Evolutionary conservation across 2,113 vertebrate genomes (phyloP).

Genomic region (Morphnarchus princeps): DNA sequence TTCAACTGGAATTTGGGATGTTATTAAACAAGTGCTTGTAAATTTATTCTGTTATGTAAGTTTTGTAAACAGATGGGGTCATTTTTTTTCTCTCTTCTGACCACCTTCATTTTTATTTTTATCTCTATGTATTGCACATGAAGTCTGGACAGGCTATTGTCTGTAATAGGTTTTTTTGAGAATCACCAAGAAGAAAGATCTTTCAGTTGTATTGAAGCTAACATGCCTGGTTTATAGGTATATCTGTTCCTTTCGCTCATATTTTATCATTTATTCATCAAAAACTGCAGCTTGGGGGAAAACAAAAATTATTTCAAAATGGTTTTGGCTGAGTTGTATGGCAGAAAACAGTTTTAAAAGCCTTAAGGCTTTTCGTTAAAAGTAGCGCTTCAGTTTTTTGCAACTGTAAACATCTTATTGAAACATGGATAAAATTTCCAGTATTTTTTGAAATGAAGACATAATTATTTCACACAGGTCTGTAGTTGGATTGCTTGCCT

Average conservation of each 20-base stretch:
- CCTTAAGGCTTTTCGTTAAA: background rate
- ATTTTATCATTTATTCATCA: slow-evolving; percentile 27
- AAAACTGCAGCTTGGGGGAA: background rate
- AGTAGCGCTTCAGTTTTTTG: background rate
- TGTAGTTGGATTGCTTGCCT: background rate
- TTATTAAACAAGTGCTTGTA: background rate
- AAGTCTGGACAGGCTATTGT: background rate
- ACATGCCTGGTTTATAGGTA: background rate
- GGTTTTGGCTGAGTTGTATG: background rate
- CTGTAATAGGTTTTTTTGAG: background rate
- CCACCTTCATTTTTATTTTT: background rate
- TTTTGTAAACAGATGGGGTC: background rate
- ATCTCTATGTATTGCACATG: background rate
- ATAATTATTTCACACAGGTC: background rate
- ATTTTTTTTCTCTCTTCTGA: background rate
- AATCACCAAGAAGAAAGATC: background rate
- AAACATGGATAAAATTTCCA: background rate
- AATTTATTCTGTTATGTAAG: background rate
- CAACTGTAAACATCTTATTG: background rate
- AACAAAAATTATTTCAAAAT: background rate
- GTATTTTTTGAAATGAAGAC: background rate
- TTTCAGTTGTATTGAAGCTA: background rate
- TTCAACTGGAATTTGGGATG: background rate
- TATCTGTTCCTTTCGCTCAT: background rate
- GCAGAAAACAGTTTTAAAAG: background rate